A percentile compares a stretch with the other conserved stretches of the same genome.
Evolutionary conservation across 2,113 vertebrate species (phyloP).

Genomic region (Scytalopus superciliaris): DNA sequence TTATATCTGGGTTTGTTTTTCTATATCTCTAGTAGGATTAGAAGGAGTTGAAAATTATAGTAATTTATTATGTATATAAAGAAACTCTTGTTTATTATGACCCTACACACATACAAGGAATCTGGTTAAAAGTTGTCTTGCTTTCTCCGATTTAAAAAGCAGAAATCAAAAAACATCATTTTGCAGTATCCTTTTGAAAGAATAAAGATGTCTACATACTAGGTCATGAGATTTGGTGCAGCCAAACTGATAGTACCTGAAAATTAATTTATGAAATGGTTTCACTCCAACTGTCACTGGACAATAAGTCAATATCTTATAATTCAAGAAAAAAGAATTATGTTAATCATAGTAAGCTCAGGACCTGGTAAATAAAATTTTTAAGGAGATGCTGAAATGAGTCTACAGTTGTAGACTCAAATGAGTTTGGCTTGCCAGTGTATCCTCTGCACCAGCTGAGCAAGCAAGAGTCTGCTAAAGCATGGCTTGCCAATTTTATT

Average conservation of each 20-base stretch:
- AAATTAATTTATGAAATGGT: neutral
- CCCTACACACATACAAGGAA: neutral
- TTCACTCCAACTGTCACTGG: neutral
- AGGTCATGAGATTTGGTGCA: neutral
- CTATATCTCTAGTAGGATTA: neutral
- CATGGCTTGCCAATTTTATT: slow-evolving; percentile 13
- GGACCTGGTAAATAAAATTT: neutral
- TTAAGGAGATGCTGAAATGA: neutral
- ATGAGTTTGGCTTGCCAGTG: neutral
- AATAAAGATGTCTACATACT: neutral
- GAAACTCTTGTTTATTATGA: neutral
- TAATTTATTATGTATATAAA: neutral
- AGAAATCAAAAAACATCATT: neutral
- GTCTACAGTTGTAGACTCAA: neutral
- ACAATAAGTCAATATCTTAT: neutral
- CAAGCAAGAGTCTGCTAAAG: neutral
- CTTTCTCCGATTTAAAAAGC: neutral
- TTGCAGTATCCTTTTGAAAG: neutral
- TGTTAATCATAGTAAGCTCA: neutral
- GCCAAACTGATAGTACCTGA: neutral
- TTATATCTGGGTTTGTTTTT: neutral
- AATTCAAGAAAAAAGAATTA: neutral
- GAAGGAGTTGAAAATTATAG: neutral
- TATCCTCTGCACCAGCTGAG: neutral
- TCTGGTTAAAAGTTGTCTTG: neutral